Base-by-base conservation (phyloP, 2,888 invertebrate genomes). In the Pterostichus niger region DNA sequence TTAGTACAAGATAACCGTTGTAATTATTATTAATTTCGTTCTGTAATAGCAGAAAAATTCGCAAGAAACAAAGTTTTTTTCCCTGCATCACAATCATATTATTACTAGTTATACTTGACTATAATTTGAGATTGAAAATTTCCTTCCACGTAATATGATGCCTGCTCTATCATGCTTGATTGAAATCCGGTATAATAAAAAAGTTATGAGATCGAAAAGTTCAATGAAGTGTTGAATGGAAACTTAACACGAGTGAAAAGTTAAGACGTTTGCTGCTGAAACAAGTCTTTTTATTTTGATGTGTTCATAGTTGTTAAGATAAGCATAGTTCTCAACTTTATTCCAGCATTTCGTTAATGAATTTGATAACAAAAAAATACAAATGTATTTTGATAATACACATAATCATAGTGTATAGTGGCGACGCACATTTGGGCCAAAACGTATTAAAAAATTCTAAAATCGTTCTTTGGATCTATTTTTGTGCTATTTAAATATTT, bases 21-120 rank as follows among this genome's bases (percentile, higher is more conserved):
- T 56, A 56, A 56, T 56, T 56, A 56, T 56, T 56, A 56, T 10
- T 56, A 56, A 56, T 56, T 56, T 56, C 56, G 17, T 56, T 56
- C 17, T 15, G 17, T 56, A 56, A 49, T 49, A 13, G 49, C 11
- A 49, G 49, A 49, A 49, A 49, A 49, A 17, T 56, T 56, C 56
- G 2, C 56, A 56, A 56, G 56, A 56, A 56, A 56, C 56, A 56
- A 56, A 56, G 56, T 56, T 56, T 56, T n/a, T 56, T 56, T 56
- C 17, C 56, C 56, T 56, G 17, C 4, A 3, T 40, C 13, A 52
- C 17, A 56, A 56, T 56, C 56, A 56, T 56, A 56, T 56, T 56
- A 56, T 56, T 56, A 56, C 17, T 17, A 56, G 17, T 9, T 56
- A n/a, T n/a, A 17, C 56, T 9, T 5, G 15, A 17, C 17, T 15